These are phyloP conservation scores for Diploscapter pachys DNA, from an alignment of 1,140 invertebrate genomes.

Conservation along the genomic window DNA sequence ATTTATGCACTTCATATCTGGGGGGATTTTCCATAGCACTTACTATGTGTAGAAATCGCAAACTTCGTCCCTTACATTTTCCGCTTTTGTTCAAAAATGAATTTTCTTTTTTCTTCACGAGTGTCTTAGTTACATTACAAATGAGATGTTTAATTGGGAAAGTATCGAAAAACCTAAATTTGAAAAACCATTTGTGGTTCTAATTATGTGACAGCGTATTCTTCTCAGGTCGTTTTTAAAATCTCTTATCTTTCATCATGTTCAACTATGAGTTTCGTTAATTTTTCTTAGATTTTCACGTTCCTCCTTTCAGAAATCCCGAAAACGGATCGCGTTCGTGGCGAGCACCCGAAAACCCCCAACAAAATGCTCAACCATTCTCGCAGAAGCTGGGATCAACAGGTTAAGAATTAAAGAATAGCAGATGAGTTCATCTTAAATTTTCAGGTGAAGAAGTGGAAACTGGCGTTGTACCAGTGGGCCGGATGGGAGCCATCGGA, in stretches of 20 bases:
- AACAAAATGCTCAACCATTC: conserved; percentile 60
- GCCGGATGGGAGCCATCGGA: conserved; percentile 39
- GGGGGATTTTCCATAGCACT: not conserved
- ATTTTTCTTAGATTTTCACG: not conserved
- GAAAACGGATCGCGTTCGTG: conserved; percentile 26
- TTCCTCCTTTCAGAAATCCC: conserved; percentile 13
- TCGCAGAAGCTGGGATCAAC: conserved; percentile 60
- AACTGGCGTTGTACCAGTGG: conserved; percentile 41
- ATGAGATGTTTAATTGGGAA: too few relatives aligned
- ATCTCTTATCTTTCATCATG: not conserved
- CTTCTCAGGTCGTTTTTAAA: not conserved
- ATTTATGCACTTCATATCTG: not conserved
- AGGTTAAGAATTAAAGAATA: not conserved
- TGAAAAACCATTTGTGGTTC: not conserved
- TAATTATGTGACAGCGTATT: not conserved
- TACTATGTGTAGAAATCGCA: not conserved
- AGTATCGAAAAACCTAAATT: not conserved
- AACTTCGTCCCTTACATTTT: not conserved
- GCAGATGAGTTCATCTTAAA: not conserved
- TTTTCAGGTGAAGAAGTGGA: conserved; percentile 50
- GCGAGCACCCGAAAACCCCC: conserved; percentile 60
- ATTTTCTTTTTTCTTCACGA: not conserved
- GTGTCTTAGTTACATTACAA: too few relatives aligned
- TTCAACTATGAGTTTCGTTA: not conserved
- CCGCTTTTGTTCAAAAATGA: too few relatives aligned